Conservation (phyloP, 2,113 vertebrate genomes). For the Elanoides forficatus region DNA sequence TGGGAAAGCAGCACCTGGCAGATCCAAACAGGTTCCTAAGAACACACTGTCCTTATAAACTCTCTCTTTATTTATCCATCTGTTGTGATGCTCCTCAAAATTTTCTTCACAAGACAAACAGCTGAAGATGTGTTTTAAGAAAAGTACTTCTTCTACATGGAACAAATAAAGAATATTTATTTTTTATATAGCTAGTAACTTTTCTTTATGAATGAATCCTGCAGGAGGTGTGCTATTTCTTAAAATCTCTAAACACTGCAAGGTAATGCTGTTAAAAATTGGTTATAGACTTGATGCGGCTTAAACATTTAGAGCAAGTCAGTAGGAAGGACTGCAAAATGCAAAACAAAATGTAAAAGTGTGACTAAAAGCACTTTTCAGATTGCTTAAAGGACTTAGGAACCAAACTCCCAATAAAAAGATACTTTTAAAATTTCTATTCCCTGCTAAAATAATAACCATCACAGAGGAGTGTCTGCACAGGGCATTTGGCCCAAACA, state of each 20-base stretch:
- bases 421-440: background rate
- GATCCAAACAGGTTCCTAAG: background rate
- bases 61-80: background rate
- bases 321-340: background rate
- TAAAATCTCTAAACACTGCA: background rate
- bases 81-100: background rate
- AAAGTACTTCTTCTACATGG: background rate
- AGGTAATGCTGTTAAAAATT: background rate
- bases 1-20: background rate
- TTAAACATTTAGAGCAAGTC: background rate
- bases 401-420: background rate
- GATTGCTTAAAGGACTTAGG: background rate
- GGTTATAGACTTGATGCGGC: background rate
- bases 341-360: background rate
- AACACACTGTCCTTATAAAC: background rate
- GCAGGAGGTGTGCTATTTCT: background rate
- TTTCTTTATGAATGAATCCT: background rate
- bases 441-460: background rate
- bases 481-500: background rate
- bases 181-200: background rate
- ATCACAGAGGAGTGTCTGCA: background rate
- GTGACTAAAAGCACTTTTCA: background rate
- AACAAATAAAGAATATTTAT: background rate
- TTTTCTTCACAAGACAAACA: background rate
- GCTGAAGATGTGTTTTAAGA: background rate